Evolutionary conservation across 2,797 vertebrate genomes (phyloP).

Genomic region (Hoplostethus atlanticus): DNA sequence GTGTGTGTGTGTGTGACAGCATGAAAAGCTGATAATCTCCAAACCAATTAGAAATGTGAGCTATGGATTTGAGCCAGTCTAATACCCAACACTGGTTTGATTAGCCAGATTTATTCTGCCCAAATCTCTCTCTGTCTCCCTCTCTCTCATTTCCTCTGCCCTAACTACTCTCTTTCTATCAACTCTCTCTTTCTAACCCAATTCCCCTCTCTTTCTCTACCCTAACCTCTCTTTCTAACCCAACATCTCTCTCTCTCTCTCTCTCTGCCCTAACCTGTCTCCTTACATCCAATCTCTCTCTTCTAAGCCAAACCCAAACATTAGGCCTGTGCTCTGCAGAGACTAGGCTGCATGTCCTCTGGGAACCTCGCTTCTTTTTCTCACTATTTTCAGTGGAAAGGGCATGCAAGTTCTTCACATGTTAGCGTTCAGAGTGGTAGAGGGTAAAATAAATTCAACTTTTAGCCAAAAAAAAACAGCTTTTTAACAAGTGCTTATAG

Average conservation of each 20-base stretch:
- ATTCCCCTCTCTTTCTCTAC: constrained; percentile 27
- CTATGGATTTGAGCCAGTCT: constrained; percentile 81
- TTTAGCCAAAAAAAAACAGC: not conserved
- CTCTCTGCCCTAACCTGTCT: constrained; percentile 48
- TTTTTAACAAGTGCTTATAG: not conserved
- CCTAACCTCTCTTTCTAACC: constrained; percentile 40
- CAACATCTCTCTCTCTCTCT: constrained; percentile 26
- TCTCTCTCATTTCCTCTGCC: constrained; percentile 25
- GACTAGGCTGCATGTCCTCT: constrained; percentile 48
- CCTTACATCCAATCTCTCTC: constrained; percentile 55
- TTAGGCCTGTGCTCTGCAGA: constrained; percentile 50
- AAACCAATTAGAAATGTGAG: constrained; percentile 86
- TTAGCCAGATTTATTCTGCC: constrained; percentile 78
- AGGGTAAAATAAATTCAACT: not conserved
- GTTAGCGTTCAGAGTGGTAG: constrained; percentile 25
- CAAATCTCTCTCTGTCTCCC: constrained; percentile 58
- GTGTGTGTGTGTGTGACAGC: constrained; percentile 63
- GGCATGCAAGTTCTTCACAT: constrained; percentile 19
- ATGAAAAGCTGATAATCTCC: constrained; percentile 82
- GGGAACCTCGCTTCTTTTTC: constrained; percentile 45
- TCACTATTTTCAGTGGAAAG: constrained; percentile 40
- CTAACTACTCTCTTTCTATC: constrained; percentile 53
- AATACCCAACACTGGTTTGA: constrained; percentile 83
- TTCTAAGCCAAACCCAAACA: constrained; percentile 65
- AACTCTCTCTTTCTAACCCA: constrained; percentile 50